Percentiles rank a stretch among this genome's conserved stretches.
Evolutionary conservation across 2,113 vertebrate genomes (phyloP).

Genomic region (Lepus americanus): DNA sequence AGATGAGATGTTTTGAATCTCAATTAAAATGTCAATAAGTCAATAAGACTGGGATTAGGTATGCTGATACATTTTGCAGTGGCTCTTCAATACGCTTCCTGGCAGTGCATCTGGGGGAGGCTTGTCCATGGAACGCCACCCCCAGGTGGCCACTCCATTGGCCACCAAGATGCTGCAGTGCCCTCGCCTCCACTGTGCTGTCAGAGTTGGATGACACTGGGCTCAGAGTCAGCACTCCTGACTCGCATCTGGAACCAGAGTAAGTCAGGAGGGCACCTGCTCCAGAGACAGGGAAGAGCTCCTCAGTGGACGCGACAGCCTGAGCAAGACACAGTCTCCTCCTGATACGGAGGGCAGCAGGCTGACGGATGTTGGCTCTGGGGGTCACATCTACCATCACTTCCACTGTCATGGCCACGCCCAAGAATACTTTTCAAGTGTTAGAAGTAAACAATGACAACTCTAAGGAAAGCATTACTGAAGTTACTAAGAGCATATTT

Average conservation of each 20-base stretch:
- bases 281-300: not conserved
- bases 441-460: slow-evolving; percentile 39
- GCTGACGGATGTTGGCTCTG: too few relatives aligned
- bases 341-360: too few relatives aligned
- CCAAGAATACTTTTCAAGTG: not conserved
- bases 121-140: not conserved
- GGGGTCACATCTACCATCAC: not conserved
- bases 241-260: not conserved
- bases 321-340: not conserved
- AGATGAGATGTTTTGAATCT: slow-evolving; percentile 35
- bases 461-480: not conserved
- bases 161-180: accelerated
- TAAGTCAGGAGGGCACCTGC: not conserved
- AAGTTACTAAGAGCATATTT: not conserved
- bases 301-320: not conserved
- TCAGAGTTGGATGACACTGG: not conserved
- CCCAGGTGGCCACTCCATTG: accelerated
- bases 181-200: not conserved
- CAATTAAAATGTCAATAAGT: slow-evolving; percentile 2
- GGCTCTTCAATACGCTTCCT: not conserved
- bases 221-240: not conserved
- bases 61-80: not conserved
- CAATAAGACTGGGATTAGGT: not conserved
- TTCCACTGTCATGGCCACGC: not conserved
- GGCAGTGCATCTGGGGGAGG: not conserved